These are phyloP conservation scores for Oriolus oriolus DNA, from an alignment of 2,113 vertebrate species.

Conservation along the genomic window DNA sequence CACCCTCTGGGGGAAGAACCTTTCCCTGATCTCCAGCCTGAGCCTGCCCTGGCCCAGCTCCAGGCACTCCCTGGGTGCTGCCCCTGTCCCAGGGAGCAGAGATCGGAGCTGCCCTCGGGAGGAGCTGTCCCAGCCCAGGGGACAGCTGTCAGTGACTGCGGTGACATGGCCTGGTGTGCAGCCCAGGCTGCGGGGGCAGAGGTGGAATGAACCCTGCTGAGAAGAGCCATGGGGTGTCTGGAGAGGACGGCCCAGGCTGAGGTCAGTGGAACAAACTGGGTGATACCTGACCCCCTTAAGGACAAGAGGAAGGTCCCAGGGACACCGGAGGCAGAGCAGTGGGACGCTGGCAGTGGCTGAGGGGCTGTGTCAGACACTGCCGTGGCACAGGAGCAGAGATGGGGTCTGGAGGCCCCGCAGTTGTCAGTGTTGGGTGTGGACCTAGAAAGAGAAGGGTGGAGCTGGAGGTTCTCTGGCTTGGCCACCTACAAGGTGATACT, in stretches of 20 bases:
- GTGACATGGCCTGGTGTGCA: neutral
- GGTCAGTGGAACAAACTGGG: neutral
- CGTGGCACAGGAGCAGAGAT: neutral
- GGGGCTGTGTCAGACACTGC: neutral
- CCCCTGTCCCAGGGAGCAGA: neutral
- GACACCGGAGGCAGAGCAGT: rapidly evolving
- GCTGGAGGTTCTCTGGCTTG: neutral
- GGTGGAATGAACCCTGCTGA: neutral
- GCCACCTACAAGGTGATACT: neutral
- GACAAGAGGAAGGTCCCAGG: neutral
- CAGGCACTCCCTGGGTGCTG: rapidly evolving
- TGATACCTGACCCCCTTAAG: neutral
- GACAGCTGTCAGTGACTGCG: neutral
- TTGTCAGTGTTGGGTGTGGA: neutral
- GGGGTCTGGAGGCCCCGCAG: rapidly evolving
- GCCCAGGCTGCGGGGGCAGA: neutral
- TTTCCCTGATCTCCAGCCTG: neutral
- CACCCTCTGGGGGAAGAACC: neutral
- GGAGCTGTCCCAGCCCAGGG: neutral
- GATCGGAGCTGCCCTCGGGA: neutral
- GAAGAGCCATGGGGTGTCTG: neutral
- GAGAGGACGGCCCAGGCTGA: neutral
- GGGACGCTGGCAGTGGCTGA: neutral
- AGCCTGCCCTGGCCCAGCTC: neutral
- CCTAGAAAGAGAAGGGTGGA: neutral